phyloP scores from a whole-genome alignment of 2,113 vertebrate species.

The Chaetorhynchus papuensis region DNA sequence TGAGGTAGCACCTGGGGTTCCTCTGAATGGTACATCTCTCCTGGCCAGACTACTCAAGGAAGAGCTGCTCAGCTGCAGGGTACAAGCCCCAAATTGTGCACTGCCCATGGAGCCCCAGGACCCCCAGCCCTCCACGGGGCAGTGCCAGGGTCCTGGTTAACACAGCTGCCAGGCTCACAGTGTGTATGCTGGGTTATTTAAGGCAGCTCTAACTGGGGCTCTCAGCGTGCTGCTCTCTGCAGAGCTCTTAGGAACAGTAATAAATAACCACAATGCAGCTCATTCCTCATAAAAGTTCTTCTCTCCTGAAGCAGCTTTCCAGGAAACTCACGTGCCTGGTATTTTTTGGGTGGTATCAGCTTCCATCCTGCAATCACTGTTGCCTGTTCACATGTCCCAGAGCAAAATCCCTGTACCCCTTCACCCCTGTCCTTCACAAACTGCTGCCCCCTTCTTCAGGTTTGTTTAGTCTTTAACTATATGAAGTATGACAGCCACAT shows the following conservation, averaged over 20 bases:
- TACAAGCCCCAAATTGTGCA: rapidly evolving
- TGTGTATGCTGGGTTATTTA: background rate
- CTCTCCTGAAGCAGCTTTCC: background rate
- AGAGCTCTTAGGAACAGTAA: background rate
- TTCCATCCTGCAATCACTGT: background rate
- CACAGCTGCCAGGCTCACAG: background rate
- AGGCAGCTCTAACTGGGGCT: background rate
- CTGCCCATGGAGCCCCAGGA: background rate
- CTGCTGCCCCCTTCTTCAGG: background rate
- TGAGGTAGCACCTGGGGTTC: rapidly evolving
- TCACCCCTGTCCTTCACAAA: background rate
- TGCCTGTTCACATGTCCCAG: background rate
- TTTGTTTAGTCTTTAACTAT: background rate
- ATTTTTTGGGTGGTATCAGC: background rate
- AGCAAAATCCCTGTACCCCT: background rate
- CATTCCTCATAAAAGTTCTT: background rate
- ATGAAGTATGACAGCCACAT: background rate
- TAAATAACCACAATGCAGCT: background rate
- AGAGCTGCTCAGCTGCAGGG: background rate
- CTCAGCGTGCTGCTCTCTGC: background rate
- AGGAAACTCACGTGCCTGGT: background rate
- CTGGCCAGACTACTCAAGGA: background rate
- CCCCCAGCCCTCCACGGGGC: background rate
- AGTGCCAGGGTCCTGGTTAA: background rate
- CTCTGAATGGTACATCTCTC: background rate